Conservation (phyloP, 2,888 invertebrate genomes). For the Acrobeloides nanus region DNA sequence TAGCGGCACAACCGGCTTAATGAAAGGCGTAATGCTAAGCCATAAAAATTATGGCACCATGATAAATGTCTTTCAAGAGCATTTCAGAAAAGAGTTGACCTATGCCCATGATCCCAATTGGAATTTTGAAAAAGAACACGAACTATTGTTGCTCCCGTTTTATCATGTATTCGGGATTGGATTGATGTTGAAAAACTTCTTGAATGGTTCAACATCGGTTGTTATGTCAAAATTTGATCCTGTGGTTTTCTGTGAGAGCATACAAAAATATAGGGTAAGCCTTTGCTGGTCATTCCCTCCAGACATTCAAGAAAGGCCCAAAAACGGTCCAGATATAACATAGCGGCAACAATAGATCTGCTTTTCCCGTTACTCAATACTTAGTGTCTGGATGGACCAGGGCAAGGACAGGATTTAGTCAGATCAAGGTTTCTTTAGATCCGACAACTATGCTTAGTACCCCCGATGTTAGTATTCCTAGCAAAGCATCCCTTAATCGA, state of each 20-base stretch:
- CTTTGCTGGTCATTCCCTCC: background rate
- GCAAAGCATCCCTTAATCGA: slow-evolving; percentile 65
- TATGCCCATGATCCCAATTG: too few relatives aligned
- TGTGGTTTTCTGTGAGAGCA: slow-evolving; percentile 12
- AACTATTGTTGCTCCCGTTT: too few relatives aligned
- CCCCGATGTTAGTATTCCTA: slow-evolving; percentile 72
- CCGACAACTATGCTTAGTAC: slow-evolving; percentile 63
- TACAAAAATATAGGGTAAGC: slow-evolving; percentile 17
- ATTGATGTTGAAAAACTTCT: too few relatives aligned
- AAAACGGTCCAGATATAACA: too few relatives aligned
- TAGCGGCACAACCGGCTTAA: slow-evolving; percentile 25
- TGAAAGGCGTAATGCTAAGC: slow-evolving; percentile 40
- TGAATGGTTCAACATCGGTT: too few relatives aligned
- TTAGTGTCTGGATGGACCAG: too few relatives aligned
- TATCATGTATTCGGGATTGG: too few relatives aligned
- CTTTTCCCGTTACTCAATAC: too few relatives aligned
- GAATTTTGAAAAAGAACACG: too few relatives aligned
- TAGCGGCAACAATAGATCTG: too few relatives aligned
- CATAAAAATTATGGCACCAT: slow-evolving; percentile 34
- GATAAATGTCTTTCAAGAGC: too few relatives aligned
- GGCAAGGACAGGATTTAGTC: background rate
- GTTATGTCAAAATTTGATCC: slow-evolving; percentile 19
- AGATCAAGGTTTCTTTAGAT: slow-evolving; percentile 1
- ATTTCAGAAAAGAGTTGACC: too few relatives aligned
- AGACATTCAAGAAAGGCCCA: slow-evolving; percentile 1